These are phyloP conservation scores for Drosophila navojoa DNA, from an alignment of 1,140 invertebrate species.

Conservation along the genomic window DNA sequence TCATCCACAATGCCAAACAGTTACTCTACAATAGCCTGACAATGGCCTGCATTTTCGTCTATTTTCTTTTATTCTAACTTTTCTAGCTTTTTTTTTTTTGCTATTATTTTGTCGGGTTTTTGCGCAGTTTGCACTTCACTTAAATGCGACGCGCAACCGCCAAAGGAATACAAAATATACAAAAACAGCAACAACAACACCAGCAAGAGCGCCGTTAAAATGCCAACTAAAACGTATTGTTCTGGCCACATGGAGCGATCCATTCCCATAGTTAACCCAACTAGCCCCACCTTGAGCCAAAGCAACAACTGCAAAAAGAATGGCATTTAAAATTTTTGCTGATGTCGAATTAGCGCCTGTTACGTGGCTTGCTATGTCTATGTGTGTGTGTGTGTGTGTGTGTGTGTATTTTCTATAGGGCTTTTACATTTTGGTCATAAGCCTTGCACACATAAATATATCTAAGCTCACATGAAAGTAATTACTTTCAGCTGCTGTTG, in stretches of 20 bases:
- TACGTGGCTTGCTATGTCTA: neutral
- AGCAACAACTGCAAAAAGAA: neutral
- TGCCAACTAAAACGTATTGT: slow-evolving; percentile 41
- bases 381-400: neutral
- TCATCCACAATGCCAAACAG: neutral
- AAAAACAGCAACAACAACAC: neutral
- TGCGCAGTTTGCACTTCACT: slow-evolving; percentile 69
- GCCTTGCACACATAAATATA: slow-evolving; percentile 69
- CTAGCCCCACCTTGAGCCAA: neutral
- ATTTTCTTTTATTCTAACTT: too few species aligned
- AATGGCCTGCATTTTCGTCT: slow-evolving; percentile 33
- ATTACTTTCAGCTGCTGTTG: slow-evolving; percentile 81
- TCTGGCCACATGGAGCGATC: slow-evolving; percentile 12
- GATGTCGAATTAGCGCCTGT: slow-evolving; percentile 68
- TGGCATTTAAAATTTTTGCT: slow-evolving; percentile 74
- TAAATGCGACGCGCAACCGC: slow-evolving; percentile 56
- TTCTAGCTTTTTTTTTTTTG: slow-evolving; percentile 2
- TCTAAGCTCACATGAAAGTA: slow-evolving; percentile 81
- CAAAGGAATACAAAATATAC: slow-evolving; percentile 42
- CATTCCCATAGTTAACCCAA: neutral
- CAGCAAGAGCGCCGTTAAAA: slow-evolving; percentile 2
- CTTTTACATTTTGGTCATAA: slow-evolving; percentile 37
- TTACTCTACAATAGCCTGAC: slow-evolving; percentile 27
- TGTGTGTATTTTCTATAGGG: neutral
- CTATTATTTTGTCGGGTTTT: slow-evolving; percentile 26